Evolutionary conservation across 1,140 invertebrate species (phyloP), one percentile per base, ranked within the genome.

Genomic region (Euwallacea fornicatus): DNA sequence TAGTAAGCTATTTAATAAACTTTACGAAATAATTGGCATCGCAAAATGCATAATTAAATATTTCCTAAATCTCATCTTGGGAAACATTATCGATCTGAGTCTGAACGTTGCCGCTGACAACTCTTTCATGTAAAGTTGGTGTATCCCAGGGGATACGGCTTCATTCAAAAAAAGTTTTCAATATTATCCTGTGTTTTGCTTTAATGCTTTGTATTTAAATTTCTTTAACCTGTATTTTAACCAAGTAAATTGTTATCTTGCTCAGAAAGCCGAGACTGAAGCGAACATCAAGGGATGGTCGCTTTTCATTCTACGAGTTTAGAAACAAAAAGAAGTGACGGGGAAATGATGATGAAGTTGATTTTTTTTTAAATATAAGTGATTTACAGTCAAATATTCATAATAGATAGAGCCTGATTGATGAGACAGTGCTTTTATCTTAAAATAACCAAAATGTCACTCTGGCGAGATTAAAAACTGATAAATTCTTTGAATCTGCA

Each of bases 81-180:
- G 58, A 47, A 50, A 13, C 46, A 61, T 61, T 76, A 78, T 78
- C 75, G 77, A 77, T 77, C 71, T 73, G 75, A 73, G 13, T 7
- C 70, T 70, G 72, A 74, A 76, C 75, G 73, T 77, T 76, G 75
- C 69, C 65, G 77, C 77, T 78, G 78, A 79, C 78, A 79, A 79
- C 78, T 78, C 78, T 78, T 79, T 79, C 78, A 75, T 74, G 74
- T 75, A 77, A 79, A 77, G 69, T 79, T 77, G 74, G 69, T 74
- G 73, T 69, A 56, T 74, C 75, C 76, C 66, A 64, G 67, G 76
- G 76, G 76, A 77, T 72, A 69, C 21, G 21, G 21, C 21, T 33
- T 4, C 21, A 33, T 77, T 73, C 74, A 76, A 71, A 66, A n/a
- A 75, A 78, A 78, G 71, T 78, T 78, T 76, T 75, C 73, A 75